Conservation (phyloP, 1,140 invertebrate species). For the Polyergus mexicanus region DNA sequence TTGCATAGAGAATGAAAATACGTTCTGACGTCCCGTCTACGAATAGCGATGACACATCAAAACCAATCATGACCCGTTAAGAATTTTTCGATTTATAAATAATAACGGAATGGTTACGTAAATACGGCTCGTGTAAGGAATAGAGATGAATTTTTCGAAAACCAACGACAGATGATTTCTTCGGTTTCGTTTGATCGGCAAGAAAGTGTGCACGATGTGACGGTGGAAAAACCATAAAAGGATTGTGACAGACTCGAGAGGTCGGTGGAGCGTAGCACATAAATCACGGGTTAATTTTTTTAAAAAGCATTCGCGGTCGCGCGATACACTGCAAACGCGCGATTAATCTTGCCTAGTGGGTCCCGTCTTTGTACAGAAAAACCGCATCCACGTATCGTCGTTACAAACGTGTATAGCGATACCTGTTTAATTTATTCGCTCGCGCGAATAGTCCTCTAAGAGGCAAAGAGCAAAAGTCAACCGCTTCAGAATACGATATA, state of each 20-base stretch:
- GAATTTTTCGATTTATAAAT: conserved; percentile 9
- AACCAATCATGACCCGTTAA: not conserved
- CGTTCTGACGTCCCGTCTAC: conserved; percentile 1
- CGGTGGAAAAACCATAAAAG: conserved; percentile 43
- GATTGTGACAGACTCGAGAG: conserved; percentile 54
- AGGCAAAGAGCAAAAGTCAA: conserved; percentile 26
- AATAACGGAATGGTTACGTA: not conserved
- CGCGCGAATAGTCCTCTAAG: conserved; percentile 19
- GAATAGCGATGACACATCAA: not conserved
- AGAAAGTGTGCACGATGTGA: conserved; percentile 26
- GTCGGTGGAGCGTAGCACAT: conserved; percentile 50
- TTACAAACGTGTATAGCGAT: not conserved
- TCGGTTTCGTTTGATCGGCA: not conserved
- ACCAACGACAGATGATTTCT: conserved; percentile 23
- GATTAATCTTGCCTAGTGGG: conserved; percentile 64
- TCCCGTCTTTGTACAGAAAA: conserved; percentile 28
- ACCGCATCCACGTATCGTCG: conserved; percentile 39
- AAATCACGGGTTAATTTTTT: conserved; percentile 70
- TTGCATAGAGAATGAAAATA: not conserved
- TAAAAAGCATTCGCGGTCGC: conserved; percentile 57
- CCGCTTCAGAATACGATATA: not conserved
- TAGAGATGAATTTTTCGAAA: conserved; percentile 43
- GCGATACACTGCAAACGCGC: conserved; percentile 42
- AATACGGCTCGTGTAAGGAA: not conserved
- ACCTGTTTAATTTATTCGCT: conserved; percentile 47